Conservation (phyloP, 2,113 vertebrate genomes). For the Pycnonotus jocosus region DNA sequence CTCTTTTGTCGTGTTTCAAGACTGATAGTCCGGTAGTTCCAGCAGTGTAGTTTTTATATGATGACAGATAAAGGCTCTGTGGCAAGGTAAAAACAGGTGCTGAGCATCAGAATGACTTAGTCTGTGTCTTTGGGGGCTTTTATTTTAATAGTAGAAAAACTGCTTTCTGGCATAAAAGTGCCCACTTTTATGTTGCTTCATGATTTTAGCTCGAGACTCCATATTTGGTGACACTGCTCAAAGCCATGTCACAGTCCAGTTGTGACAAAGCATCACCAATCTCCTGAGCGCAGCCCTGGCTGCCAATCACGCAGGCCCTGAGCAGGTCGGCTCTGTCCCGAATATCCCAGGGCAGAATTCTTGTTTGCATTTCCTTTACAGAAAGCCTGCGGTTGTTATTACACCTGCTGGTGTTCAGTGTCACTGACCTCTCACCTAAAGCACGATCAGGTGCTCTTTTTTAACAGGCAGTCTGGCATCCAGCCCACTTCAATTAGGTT, state of each 20-base stretch:
- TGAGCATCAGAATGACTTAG: neutral
- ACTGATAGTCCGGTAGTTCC: neutral
- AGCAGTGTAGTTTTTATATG: neutral
- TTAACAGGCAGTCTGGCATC: constrained; percentile 40
- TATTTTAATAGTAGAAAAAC: neutral
- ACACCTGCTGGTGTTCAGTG: constrained; percentile 68
- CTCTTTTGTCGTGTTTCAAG: neutral
- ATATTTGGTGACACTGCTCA: neutral
- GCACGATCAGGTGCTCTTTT: constrained; percentile 43
- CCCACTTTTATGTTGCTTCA: neutral
- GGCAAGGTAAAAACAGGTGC: neutral
- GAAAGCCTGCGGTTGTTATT: constrained; percentile 58
- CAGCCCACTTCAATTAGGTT: constrained; percentile 50
- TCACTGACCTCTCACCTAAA: constrained; percentile 61
- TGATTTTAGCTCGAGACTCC: neutral
- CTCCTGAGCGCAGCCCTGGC: neutral
- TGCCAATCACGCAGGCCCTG: constrained; percentile 33
- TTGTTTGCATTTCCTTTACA: constrained; percentile 63
- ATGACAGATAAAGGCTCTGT: constrained; percentile 1
- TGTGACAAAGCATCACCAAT: neutral
- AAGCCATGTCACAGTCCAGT: neutral
- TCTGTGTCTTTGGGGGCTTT: neutral
- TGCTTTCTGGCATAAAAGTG: neutral
- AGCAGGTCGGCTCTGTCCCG: neutral
- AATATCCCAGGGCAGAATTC: neutral